A percentile compares a stretch with the other conserved stretches of the same genome.
Evolutionary conservation across 2,113 vertebrate species (phyloP).

Genomic region (Protomyctophum bolini): DNA sequence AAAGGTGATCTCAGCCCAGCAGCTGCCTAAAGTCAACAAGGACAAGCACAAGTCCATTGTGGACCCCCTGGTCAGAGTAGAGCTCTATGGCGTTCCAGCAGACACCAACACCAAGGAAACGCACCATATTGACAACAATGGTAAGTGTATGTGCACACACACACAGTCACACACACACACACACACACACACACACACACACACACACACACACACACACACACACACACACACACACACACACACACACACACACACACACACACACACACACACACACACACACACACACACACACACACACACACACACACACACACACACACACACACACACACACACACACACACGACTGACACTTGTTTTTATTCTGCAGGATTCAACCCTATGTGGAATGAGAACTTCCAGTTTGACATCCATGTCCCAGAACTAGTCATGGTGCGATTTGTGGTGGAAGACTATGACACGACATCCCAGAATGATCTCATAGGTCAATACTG

Average conservation of each 20-base stretch:
- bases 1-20: constrained; percentile 95
- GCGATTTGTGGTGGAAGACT: constrained; percentile 90
- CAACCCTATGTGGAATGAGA: constrained; percentile 88
- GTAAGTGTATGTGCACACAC: constrained; percentile 56
- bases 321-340: neutral
- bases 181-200: no score
- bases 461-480: constrained; percentile 85
- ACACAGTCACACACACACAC: neutral
- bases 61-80: constrained; percentile 89
- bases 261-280: neutral
- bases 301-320: neutral
- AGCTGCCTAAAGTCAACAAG: constrained; percentile 93
- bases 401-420: constrained; percentile 81
- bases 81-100: constrained; percentile 83
- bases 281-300: neutral
- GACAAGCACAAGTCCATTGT: constrained; percentile 88
- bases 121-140: constrained; percentile 87
- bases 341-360: neutral
- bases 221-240: neutral
- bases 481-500: constrained; percentile 91
- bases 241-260: neutral
- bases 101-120: constrained; percentile 85
- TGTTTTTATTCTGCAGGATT: constrained; percentile 79
- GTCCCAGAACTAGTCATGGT: constrained; percentile 88
- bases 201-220: neutral